Evolutionary conservation across 2,888 invertebrate species (phyloP), one percentile per base, ranked within the genome.

Genomic region (Spodoptera littoralis): DNA sequence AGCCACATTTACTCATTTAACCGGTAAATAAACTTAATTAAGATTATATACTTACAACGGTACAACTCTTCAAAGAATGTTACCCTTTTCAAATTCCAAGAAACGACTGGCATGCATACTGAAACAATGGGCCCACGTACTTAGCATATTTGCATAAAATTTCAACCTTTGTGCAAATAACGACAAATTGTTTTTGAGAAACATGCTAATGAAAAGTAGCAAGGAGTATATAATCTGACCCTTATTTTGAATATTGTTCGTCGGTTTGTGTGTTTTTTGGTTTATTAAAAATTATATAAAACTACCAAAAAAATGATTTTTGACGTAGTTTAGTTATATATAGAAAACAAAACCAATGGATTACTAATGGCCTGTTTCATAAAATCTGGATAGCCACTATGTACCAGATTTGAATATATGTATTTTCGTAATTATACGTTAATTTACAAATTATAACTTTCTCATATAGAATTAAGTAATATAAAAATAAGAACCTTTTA

Each of bases 91-190:
- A 27, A 53, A 70, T 76, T 70, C 77, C 45, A 66, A 74, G 80
- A 76, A 80, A 48, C 49, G 52, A 76, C 74, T 82, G 67, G 41
- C 47, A 57, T 70, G 63, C 71, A 76, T 54, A 62, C 58, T 27
- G 51, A 56, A 60, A 68, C 67, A 65, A 74, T 59, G 42, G 63
- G 11, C 49, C 22, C 84, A 83, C 82, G 73, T 76, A 74, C 65
- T 77, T 67, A 72, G 66, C 71, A 76, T 82, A 80, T 88, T 88
- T 81, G 77, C 84, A 84, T 74, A 80, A 81, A 84, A 85, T 88
- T 89, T 85, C 73, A 72, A 77, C 72, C 67, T 74, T 70, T 54
- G 55, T 74, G 76, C 76, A 68, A 83, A 79, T 69, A 68, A 71
- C 70, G 66, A 65, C 65, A 69, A 67, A 71, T 78, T 80, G 75